A percentile compares a stretch with the other conserved stretches of the same genome.
These are phyloP conservation scores for Mylabris phalerata DNA, from an alignment of 1,140 invertebrate species.

Conservation along the genomic window DNA sequence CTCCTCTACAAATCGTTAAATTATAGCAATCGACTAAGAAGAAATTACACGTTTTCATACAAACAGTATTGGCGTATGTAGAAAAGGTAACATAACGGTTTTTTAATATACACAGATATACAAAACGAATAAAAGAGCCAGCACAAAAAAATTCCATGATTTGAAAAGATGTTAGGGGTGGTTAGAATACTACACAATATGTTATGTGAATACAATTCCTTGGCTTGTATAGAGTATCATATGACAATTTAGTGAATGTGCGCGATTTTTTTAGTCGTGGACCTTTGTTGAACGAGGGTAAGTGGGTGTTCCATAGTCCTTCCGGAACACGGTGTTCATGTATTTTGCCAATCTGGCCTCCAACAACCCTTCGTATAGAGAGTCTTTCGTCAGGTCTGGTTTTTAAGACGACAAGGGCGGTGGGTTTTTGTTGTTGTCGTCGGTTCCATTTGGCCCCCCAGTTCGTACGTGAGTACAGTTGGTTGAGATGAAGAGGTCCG, in stretches of 20 bases:
- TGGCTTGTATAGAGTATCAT: background rate
- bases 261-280: background rate
- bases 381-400: too few relatives aligned
- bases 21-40: constrained; percentile 30
- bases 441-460: too few relatives aligned
- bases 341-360: too few relatives aligned
- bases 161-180: background rate
- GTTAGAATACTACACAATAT: background rate
- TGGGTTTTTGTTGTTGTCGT: too few relatives aligned
- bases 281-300: background rate
- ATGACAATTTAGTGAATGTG: background rate
- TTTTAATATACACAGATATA: background rate
- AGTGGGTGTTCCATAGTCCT: background rate
- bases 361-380: too few relatives aligned
- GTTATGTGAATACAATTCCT: constrained; percentile 7
- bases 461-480: too few relatives aligned
- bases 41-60: constrained; percentile 28
- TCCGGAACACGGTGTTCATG: background rate
- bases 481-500: too few relatives aligned
- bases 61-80: constrained; percentile 18
- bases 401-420: too few relatives aligned
- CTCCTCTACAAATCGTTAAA: constrained; percentile 29
- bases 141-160: too few relatives aligned
- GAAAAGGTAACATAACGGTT: constrained; percentile 7
- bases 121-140: background rate